phyloP scores from a whole-genome alignment of 2,797 vertebrate species.

The Crocodylus rhombifer region DNA sequence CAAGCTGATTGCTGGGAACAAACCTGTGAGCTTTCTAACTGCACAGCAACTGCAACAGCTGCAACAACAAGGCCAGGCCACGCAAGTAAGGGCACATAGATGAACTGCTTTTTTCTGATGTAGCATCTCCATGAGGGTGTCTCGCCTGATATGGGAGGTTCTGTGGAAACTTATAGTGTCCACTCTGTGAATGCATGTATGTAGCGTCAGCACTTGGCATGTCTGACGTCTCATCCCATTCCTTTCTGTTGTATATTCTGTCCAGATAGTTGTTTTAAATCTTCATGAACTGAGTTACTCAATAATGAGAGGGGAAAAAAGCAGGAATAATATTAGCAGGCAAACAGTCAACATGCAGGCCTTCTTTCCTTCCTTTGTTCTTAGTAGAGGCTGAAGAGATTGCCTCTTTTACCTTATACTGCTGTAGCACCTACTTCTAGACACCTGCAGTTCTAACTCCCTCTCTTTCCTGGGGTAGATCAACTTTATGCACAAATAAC shows the following conservation, averaged over 20 bases:
- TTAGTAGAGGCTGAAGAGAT: background rate
- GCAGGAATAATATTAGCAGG: background rate
- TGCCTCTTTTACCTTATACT: background rate
- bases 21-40: conserved; percentile 97
- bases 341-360: too few species aligned
- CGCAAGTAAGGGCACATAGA: conserved; percentile 84
- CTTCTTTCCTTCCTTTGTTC: background rate
- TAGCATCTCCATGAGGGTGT: background rate
- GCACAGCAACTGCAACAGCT: conserved; percentile 98
- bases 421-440: background rate
- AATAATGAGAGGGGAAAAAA: background rate
- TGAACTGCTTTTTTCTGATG: background rate
- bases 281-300: background rate
- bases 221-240: background rate
- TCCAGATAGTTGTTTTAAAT: background rate
- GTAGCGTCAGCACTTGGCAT: background rate
- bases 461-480: background rate
- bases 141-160: rapidly evolving
- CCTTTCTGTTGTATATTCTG: background rate
- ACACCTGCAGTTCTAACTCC: background rate
- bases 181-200: background rate
- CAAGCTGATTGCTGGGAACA: conserved; percentile 96
- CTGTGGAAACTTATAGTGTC: rapidly evolving
- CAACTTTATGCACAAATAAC: background rate
- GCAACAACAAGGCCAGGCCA: conserved; percentile 98